Evolutionary conservation across 2,888 invertebrate genomes (phyloP).

Genomic region (Sycophila texana): DNA sequence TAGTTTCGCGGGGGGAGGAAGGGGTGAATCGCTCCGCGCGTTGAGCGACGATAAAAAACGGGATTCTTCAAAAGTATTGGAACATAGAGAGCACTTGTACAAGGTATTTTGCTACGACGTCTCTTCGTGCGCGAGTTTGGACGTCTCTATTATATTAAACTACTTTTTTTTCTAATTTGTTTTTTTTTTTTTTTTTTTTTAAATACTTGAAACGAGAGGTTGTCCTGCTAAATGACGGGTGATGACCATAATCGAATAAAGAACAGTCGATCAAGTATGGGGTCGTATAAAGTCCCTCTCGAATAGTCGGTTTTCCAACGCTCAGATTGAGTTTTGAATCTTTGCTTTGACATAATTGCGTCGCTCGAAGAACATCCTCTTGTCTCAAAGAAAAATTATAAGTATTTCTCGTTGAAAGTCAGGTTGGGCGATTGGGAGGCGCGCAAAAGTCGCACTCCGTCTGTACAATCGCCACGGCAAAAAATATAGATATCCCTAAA

Average conservation of each 20-base stretch:
- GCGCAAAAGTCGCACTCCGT: too few species aligned
- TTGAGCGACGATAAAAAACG: not conserved
- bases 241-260: too few species aligned
- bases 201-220: not conserved
- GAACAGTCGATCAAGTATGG: too few species aligned
- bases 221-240: too few species aligned
- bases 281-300: too few species aligned
- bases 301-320: too few species aligned
- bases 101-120: conserved; percentile 5
- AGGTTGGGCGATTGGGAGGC: too few species aligned
- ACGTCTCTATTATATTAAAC: not conserved
- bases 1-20: not conserved
- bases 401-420: too few species aligned
- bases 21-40: not conserved
- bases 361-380: too few species aligned
- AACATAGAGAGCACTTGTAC: conserved; percentile 8
- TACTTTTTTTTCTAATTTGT: not conserved
- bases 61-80: conserved; percentile 1
- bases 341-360: too few species aligned
- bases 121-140: not conserved
- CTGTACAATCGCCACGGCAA: not conserved
- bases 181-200: not conserved
- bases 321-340: too few species aligned
- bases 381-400: too few species aligned
- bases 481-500: conserved; percentile 9